Conservation (phyloP, 2,113 vertebrate genomes). For the Actinemys pallida region DNA sequence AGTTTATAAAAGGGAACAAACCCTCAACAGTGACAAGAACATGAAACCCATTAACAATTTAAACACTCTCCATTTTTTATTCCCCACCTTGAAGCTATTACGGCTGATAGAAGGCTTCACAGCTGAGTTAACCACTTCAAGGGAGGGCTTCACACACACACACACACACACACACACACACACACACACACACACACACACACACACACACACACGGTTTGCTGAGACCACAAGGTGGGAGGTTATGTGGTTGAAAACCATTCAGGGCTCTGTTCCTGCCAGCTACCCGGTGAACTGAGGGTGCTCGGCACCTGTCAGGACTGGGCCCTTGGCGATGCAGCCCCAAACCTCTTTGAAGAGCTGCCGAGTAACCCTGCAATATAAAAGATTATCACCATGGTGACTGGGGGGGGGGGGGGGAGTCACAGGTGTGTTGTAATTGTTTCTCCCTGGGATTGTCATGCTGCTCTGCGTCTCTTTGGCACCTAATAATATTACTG, state of each 20-base stretch:
- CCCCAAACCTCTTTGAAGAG: not conserved
- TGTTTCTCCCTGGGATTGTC: conserved; percentile 39
- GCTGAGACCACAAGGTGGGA: conserved; percentile 37
- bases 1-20: conserved; percentile 89
- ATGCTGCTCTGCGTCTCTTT: conserved; percentile 46
- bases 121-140: conserved; percentile 74
- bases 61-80: conserved; percentile 86
- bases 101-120: conserved; percentile 77
- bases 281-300: not conserved
- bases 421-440: conserved; percentile 40
- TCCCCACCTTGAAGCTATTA: conserved; percentile 83
- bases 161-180: not conserved
- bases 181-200: not conserved
- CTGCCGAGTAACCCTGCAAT: not conserved
- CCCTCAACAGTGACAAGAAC: conserved; percentile 86
- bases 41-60: conserved; percentile 86
- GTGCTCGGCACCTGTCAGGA: not conserved
- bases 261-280: not conserved
- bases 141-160: conserved; percentile 35
- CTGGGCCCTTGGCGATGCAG: not conserved
- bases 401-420: not conserved
- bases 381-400: conserved; percentile 33
- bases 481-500: conserved; percentile 34
- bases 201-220: not conserved
- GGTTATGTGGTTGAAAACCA: not conserved